Conservation (phyloP, 2,113 vertebrate species). For the Scomber japonicus region DNA sequence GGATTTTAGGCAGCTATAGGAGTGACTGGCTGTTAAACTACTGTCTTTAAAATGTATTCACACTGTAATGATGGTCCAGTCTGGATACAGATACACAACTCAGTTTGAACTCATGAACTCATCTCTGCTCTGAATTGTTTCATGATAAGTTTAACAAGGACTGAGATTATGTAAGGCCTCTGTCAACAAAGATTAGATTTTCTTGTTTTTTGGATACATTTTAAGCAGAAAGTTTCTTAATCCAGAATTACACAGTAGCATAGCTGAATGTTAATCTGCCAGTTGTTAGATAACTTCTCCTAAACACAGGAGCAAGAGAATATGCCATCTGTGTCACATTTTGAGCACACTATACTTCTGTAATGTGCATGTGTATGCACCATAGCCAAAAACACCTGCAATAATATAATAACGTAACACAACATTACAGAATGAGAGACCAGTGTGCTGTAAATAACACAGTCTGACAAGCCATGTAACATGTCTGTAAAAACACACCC, state of each 20-base stretch:
- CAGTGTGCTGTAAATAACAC: conserved; percentile 58
- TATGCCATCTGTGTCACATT: not conserved
- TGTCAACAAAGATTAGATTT: not conserved
- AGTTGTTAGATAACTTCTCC: not conserved
- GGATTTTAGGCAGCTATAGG: no score
- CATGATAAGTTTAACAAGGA: not conserved
- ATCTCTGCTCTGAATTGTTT: not conserved
- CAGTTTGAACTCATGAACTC: not conserved
- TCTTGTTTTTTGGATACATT: not conserved
- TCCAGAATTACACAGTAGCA: not conserved
- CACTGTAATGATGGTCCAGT: not conserved
- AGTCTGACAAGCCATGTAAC: conserved; percentile 55
- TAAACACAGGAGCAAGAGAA: no score
- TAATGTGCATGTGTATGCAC: not conserved
- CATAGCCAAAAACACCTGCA: not conserved
- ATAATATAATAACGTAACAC: not conserved
- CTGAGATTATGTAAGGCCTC: not conserved
- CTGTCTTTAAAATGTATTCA: not conserved
- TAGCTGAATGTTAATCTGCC: not conserved
- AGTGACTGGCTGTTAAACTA: not conserved
- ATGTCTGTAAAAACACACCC: conserved; percentile 63
- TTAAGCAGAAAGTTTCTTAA: not conserved
- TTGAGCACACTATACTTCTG: not conserved
- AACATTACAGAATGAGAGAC: not conserved
- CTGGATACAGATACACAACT: not conserved